Percentiles rank a stretch among this genome's conserved stretches.
phyloP scores from a whole-genome alignment of 1,140 invertebrate species.

The Magallana ariakensis region DNA sequence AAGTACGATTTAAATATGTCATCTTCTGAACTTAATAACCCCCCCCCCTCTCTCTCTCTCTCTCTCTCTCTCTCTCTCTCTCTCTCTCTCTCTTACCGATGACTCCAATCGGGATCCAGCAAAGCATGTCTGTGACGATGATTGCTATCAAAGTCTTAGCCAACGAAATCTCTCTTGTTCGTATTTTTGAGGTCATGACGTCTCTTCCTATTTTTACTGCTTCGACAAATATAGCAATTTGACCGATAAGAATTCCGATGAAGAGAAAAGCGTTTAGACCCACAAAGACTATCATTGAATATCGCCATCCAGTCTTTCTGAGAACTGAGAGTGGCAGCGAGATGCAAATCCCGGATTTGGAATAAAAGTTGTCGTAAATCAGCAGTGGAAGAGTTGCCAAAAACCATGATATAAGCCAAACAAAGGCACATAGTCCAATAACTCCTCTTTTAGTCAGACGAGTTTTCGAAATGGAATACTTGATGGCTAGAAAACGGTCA shows the following conservation, averaged over 20 bases:
- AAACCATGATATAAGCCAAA: conserved; percentile 84
- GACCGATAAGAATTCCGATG: conserved; percentile 77
- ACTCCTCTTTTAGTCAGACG: background rate
- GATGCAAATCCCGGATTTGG: conserved; percentile 76
- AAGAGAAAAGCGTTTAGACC: conserved; percentile 79
- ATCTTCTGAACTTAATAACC: no score
- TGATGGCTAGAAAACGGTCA: conserved; percentile 67
- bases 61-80: no score
- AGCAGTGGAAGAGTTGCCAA: conserved; percentile 86
- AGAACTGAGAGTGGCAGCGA: conserved; percentile 78
- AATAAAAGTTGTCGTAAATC: conserved; percentile 75
- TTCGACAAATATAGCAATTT: conserved; percentile 85
- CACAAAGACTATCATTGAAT: conserved; percentile 78
- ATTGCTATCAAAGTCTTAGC: conserved; percentile 76
- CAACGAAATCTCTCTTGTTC: conserved; percentile 40
- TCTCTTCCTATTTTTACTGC: conserved; percentile 83
- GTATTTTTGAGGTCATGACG: conserved; percentile 83
- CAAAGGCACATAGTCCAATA: background rate
- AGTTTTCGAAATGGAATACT: conserved; percentile 62
- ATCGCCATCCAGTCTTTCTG: conserved; percentile 77
- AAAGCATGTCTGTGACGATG: conserved; percentile 77
- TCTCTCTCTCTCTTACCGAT: conserved; percentile 54
- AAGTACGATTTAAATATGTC: no score
- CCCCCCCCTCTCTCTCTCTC: no score
- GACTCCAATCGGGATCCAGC: conserved; percentile 77